Evolutionary conservation across 2,888 invertebrate genomes (phyloP).

Genomic region (Perithous albicinctus): DNA sequence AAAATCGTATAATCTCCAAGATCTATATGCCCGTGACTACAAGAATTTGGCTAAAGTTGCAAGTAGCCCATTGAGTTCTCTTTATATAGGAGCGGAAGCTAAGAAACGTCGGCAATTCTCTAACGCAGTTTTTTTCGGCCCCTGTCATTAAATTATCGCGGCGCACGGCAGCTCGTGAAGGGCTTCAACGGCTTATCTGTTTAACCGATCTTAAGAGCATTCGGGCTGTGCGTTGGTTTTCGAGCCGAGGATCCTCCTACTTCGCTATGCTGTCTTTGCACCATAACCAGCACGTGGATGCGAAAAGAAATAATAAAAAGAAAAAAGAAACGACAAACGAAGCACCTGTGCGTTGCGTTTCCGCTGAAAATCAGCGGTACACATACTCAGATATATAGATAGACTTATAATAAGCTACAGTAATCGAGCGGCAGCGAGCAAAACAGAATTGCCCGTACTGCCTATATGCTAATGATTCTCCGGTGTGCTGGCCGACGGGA

Average conservation of each 20-base stretch:
- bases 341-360: slow-evolving; percentile 2
- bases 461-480: slow-evolving; percentile 63
- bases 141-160: slow-evolving; percentile 63
- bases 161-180: slow-evolving; percentile 46
- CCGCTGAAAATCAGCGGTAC: slow-evolving; percentile 3
- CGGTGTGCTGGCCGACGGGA: slow-evolving; percentile 51
- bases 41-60: not conserved
- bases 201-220: slow-evolving; percentile 55
- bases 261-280: slow-evolving; percentile 15
- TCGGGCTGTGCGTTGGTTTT: slow-evolving; percentile 36
- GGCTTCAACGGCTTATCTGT: slow-evolving; percentile 59
- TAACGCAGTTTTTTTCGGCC: slow-evolving; percentile 47
- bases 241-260: slow-evolving; percentile 48
- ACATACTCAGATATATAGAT: not conserved
- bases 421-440: slow-evolving; percentile 8
- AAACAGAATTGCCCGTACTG: slow-evolving; percentile 25
- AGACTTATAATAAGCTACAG: not conserved
- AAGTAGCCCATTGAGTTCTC: not conserved
- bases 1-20: not conserved
- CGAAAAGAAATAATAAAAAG: not conserved
- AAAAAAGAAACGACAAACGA: not conserved
- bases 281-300: slow-evolving; percentile 33
- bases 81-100: slow-evolving; percentile 37
- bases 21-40: not conserved
- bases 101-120: slow-evolving; percentile 49